Conservation (phyloP, 2,888 invertebrate species). For the Cantharis rustica region DNA sequence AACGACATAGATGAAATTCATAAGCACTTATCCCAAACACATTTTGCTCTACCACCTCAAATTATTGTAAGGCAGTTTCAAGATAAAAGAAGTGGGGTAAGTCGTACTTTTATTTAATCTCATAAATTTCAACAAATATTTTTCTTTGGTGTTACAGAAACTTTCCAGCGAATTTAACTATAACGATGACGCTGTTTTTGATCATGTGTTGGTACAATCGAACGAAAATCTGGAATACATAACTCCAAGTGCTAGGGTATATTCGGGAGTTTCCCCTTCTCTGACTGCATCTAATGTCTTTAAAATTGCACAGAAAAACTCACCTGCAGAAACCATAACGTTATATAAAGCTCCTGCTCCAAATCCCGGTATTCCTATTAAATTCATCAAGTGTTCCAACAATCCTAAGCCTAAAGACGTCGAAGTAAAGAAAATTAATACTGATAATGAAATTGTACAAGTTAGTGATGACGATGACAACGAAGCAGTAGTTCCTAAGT, state of each 20-base stretch:
- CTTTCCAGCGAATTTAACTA: not conserved
- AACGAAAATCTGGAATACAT: not conserved
- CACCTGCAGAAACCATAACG: not conserved
- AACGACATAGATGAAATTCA: conserved; percentile 52
- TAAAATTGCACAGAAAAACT: not conserved
- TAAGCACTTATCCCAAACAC: conserved; percentile 57
- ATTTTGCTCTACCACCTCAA: conserved; percentile 52
- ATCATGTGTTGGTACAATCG: not conserved
- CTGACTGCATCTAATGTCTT: not conserved
- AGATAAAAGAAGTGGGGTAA: conserved; percentile 21
- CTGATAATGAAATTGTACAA: not conserved
- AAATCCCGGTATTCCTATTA: not conserved
- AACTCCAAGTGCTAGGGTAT: not conserved
- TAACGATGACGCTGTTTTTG: not conserved
- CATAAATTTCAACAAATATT: not conserved
- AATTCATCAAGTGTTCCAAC: not conserved
- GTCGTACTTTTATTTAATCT: conserved; percentile 1
- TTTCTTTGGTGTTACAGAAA: not conserved
- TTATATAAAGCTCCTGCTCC: not conserved
- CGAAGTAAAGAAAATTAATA: not conserved
- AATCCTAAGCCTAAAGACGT: not conserved
- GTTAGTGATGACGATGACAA: not conserved
- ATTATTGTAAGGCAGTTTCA: conserved; percentile 46
- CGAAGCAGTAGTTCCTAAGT: not conserved
- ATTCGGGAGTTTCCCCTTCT: not conserved